A percentile compares a stretch with the other conserved stretches of the same genome.
Conservation (phyloP, 2,888 invertebrate genomes). For the Tenthredo amoena region DNA sequence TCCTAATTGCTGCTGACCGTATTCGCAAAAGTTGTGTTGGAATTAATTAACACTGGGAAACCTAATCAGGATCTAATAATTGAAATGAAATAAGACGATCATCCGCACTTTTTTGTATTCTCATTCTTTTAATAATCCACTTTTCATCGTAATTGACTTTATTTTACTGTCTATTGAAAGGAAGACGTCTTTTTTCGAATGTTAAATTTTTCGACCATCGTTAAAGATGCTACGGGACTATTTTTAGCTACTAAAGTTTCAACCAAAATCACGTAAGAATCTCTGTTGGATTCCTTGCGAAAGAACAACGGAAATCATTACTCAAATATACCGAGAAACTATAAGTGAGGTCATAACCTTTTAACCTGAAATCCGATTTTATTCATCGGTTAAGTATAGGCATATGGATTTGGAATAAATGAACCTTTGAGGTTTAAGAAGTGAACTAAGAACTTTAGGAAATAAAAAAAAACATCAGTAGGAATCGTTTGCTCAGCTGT, state of each 20-base stretch:
- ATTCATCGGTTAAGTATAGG: background rate
- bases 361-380: background rate
- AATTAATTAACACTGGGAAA: background rate
- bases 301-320: background rate
- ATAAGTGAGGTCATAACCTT: background rate
- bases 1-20: background rate
- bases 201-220: background rate
- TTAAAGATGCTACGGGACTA: background rate
- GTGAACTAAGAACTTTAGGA: background rate
- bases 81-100: background rate
- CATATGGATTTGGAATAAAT: background rate
- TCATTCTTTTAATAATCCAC: background rate
- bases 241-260: background rate
- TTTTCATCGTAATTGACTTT: background rate
- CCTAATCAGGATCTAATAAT: background rate
- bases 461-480: background rate
- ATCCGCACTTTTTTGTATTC: background rate
- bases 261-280: background rate
- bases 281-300: background rate
- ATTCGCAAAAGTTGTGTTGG: background rate
- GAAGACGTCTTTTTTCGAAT: background rate
- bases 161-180: background rate
- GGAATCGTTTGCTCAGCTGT: background rate
- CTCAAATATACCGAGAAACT: background rate
- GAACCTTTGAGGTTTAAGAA: background rate